Conservation (phyloP, 2,888 invertebrate species). For the Lapara coniferarum region DNA sequence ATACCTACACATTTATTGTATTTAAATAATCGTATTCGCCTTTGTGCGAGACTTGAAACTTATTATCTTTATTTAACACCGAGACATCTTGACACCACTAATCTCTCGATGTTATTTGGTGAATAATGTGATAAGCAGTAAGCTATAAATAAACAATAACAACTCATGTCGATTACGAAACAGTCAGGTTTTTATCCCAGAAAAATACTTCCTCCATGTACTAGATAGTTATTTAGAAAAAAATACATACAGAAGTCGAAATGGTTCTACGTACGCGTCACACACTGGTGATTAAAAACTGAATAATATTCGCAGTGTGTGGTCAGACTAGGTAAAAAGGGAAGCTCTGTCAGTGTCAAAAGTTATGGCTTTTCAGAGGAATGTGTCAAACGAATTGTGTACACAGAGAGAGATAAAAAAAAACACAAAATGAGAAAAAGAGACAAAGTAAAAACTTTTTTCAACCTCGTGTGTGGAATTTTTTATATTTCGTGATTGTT, state of each 20-base stretch:
- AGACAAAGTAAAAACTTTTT: background rate
- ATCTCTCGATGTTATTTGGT: background rate
- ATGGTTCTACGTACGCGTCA: background rate
- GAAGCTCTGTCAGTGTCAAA: conserved; percentile 20
- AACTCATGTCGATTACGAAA: no score
- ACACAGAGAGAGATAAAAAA: conserved; percentile 10
- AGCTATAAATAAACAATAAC: no score
- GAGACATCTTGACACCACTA: background rate
- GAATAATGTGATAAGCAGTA: no score
- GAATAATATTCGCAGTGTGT: conserved; percentile 1
- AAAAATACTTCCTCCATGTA: background rate
- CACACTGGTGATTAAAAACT: conserved; percentile 3
- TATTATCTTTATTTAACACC: no score
- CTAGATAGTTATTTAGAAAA: background rate
- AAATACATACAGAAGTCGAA: background rate
- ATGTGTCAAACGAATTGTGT: conserved; percentile 24
- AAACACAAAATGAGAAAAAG: conserved; percentile 10
- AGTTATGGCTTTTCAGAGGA: conserved; percentile 16
- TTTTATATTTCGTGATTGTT: conserved; percentile 9
- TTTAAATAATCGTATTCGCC: no score
- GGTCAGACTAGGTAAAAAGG: conserved; percentile 15
- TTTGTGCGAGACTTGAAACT: no score
- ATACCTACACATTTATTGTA: background rate
- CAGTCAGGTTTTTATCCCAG: background rate
- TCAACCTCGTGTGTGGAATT: background rate